Conservation (phyloP, 2,888 invertebrate genomes). For the Chrysolina oricalcia region DNA sequence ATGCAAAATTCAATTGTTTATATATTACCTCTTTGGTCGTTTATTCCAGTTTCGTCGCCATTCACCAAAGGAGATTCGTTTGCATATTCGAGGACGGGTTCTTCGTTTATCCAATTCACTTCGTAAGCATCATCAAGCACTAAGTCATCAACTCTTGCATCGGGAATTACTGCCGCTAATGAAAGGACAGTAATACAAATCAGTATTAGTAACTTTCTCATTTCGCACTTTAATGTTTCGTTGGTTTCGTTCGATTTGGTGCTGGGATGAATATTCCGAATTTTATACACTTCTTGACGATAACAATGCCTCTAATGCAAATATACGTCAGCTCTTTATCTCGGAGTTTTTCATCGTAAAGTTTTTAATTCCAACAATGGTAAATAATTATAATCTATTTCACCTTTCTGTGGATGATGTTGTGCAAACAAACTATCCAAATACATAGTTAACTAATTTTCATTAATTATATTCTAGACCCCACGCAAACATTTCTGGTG, state of each 20-base stretch:
- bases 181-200: background rate
- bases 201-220: background rate
- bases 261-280: background rate
- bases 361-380: background rate
- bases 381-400: background rate
- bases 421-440: background rate
- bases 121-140: background rate
- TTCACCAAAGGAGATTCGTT: background rate
- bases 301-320: conserved; percentile 7
- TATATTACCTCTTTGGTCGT: too few species aligned
- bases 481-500: too few species aligned
- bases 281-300: conserved; percentile 13
- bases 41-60: background rate
- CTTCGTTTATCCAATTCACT: background rate
- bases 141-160: background rate
- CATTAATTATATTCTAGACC: background rate
- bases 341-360: background rate
- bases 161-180: conserved; percentile 8
- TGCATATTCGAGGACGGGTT: background rate
- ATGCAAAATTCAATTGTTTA: too few species aligned
- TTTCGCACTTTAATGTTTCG: background rate
- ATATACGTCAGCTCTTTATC: conserved; percentile 18
- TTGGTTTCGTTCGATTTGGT: conserved; percentile 9
- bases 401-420: background rate
- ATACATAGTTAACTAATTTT: background rate